Conservation (phyloP, 2,888 invertebrate genomes). For the Orthosia gracilis region DNA sequence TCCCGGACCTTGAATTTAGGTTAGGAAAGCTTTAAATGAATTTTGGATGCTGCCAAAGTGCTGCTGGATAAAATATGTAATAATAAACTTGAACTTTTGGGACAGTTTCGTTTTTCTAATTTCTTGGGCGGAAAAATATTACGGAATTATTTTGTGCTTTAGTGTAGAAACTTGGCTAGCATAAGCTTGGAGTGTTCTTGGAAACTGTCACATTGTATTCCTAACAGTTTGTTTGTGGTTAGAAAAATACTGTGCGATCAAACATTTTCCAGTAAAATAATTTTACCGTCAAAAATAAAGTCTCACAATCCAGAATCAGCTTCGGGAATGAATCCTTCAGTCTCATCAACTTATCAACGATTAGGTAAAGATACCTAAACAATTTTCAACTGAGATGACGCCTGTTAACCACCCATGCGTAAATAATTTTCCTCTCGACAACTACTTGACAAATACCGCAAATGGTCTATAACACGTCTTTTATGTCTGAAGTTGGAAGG, state of each 20-base stretch:
- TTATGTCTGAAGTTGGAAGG: constrained; percentile 62
- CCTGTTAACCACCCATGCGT: constrained; percentile 1
- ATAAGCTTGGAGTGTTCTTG: background rate
- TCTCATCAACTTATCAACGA: background rate
- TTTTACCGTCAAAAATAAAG: background rate
- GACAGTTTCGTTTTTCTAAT: constrained; percentile 40
- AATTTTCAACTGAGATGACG: background rate
- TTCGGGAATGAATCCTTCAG: background rate
- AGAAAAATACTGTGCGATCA: background rate
- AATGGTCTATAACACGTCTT: constrained; percentile 48
- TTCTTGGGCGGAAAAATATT: constrained; percentile 27
- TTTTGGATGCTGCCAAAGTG: constrained; percentile 50
- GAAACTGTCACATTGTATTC: background rate
- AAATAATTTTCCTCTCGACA: constrained; percentile 9
- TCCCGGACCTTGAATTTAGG: constrained; percentile 20
- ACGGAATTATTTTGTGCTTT: constrained; percentile 13
- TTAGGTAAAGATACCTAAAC: background rate
- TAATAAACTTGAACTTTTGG: constrained; percentile 35
- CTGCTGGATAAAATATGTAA: constrained; percentile 40
- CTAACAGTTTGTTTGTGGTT: background rate
- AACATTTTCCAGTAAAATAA: background rate
- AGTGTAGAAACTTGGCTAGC: constrained; percentile 12
- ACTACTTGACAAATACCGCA: constrained; percentile 47
- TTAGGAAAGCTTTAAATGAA: constrained; percentile 42
- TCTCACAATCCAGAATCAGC: background rate